Evolutionary conservation across 1,140 invertebrate genomes (phyloP).

Genomic region (Aphidius gifuensis): DNA sequence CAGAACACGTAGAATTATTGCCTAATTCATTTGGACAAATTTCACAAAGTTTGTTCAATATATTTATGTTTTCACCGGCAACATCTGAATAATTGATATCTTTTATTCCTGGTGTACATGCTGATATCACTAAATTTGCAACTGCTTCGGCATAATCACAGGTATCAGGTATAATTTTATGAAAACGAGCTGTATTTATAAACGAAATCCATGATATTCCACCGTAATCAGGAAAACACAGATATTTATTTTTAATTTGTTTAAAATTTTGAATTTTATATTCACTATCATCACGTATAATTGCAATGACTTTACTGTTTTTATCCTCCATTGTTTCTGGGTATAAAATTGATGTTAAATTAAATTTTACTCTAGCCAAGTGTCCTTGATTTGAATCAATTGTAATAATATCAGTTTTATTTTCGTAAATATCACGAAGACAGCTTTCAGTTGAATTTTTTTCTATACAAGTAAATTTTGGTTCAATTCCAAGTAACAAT

Average conservation of each 20-base stretch:
- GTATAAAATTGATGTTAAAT: constrained; percentile 57
- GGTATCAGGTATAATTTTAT: constrained; percentile 46
- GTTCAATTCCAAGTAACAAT: constrained; percentile 59
- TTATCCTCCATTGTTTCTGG: constrained; percentile 53
- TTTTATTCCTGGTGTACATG: constrained; percentile 61
- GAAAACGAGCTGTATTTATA: constrained; percentile 52
- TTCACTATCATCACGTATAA: constrained; percentile 52
- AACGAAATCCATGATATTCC: constrained; percentile 64
- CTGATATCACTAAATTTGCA: constrained; percentile 57
- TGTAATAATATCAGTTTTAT: constrained; percentile 65
- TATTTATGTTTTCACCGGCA: neutral
- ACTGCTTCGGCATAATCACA: constrained; percentile 61
- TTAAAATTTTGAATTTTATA: constrained; percentile 55
- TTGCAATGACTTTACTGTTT: constrained; percentile 57
- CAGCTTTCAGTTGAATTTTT: constrained; percentile 57
- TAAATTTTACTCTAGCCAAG: constrained; percentile 64
- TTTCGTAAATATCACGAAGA: constrained; percentile 59
- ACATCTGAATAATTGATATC: constrained; percentile 49
- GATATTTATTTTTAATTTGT: constrained; percentile 58
- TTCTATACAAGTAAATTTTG: constrained; percentile 56
- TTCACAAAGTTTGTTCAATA: constrained; percentile 30
- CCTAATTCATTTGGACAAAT: constrained; percentile 26
- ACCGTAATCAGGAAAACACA: constrained; percentile 66
- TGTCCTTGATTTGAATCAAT: constrained; percentile 69
- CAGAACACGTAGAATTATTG: constrained; percentile 41